phyloP scores from a whole-genome alignment of 2,113 vertebrate species.

The Labrus mixtus region DNA sequence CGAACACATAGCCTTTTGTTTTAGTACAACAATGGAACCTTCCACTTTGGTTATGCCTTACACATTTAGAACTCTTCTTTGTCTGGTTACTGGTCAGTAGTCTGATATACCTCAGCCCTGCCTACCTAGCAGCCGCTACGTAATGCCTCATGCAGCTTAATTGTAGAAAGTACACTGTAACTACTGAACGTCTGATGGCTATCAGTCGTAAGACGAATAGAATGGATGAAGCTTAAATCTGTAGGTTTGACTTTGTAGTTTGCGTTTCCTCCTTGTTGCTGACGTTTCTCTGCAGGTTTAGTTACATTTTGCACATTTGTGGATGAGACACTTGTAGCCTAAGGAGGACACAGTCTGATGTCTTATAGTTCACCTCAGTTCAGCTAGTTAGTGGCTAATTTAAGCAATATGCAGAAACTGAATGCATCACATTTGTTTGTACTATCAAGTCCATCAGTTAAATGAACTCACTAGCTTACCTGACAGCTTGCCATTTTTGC shows the following conservation, averaged over 20 bases:
- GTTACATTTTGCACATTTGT: slow-evolving; percentile 68
- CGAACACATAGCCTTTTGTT: slow-evolving; percentile 17
- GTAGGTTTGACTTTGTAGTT: slow-evolving; percentile 21
- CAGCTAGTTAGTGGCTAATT: slow-evolving; percentile 45
- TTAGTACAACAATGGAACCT: slow-evolving; percentile 39
- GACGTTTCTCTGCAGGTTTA: slow-evolving; percentile 41
- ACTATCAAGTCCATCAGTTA: slow-evolving; percentile 1
- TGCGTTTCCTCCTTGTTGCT: background rate
- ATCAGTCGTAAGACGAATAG: slow-evolving; percentile 1
- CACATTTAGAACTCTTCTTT: slow-evolving; percentile 30
- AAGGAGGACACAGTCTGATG: slow-evolving; percentile 20
- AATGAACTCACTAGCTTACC: slow-evolving; percentile 14
- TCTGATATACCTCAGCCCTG: slow-evolving; percentile 77
- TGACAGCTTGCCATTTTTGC: slow-evolving; percentile 7
- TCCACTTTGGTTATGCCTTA: slow-evolving; percentile 22
- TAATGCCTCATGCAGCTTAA: slow-evolving; percentile 58
- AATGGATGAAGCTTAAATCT: slow-evolving; percentile 8
- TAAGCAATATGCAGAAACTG: slow-evolving; percentile 70
- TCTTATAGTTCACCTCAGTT: slow-evolving; percentile 37
- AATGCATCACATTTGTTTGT: slow-evolving; percentile 26
- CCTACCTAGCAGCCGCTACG: slow-evolving; percentile 58
- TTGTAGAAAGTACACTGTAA: slow-evolving; percentile 58
- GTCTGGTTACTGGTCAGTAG: slow-evolving; percentile 58
- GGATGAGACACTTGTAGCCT: slow-evolving; percentile 47
- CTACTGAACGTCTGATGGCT: slow-evolving; percentile 21